Evolutionary conservation across 92 coral and sea anemone species (phyloP).

Genomic region (Phymanthus crucifer): DNA sequence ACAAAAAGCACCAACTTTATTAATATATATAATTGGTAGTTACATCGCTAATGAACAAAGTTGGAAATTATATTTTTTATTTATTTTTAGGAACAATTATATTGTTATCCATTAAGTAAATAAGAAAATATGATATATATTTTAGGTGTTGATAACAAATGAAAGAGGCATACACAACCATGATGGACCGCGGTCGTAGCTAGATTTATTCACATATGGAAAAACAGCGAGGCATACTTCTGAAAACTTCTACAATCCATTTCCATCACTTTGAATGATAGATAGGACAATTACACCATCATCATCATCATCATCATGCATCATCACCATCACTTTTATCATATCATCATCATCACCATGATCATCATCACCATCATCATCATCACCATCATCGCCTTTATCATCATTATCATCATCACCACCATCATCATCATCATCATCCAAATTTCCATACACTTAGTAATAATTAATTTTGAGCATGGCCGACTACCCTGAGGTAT

Average conservation of each 20-base stretch:
- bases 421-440: background rate
- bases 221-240: no score
- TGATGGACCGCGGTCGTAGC: no score
- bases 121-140: background rate
- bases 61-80: background rate
- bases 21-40: no score
- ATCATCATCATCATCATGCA: background rate
- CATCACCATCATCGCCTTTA: background rate
- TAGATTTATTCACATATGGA: no score
- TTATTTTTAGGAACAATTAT: background rate
- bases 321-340: background rate
- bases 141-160: background rate
- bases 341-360: background rate
- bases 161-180: no score
- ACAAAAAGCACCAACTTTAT: no score
- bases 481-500: slow-evolving; percentile 21
- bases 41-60: background rate
- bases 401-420: background rate
- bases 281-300: background rate
- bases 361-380: background rate
- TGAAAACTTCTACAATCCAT: no score
- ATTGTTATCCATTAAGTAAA: background rate
- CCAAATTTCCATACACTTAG: background rate
- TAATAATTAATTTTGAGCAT: background rate
- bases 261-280: no score